These are phyloP conservation scores for Lasioglossum zephyrum DNA, from an alignment of 2,888 invertebrate species.

Conservation along the genomic window DNA sequence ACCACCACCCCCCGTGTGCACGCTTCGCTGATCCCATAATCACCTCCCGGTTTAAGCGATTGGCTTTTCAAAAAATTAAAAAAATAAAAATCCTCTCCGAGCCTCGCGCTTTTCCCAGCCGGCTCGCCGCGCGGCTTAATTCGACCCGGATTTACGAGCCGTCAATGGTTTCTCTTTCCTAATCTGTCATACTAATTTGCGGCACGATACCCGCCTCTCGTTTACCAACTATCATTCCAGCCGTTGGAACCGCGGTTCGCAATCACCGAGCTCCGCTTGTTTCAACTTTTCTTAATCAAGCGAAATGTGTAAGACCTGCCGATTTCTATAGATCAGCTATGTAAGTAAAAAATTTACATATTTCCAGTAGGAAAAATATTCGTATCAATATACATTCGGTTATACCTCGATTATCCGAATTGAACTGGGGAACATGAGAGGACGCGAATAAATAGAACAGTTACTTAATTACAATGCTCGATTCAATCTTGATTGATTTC, in stretches of 20 bases:
- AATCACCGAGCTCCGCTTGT: neutral
- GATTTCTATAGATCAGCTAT: neutral
- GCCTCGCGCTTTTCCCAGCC: neutral
- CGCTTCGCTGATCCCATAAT: constrained; percentile 60
- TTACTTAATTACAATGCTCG: neutral
- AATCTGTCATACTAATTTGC: constrained; percentile 14
- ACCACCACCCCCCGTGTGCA: neutral
- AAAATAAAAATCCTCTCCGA: constrained; percentile 21
- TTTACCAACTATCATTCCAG: neutral
- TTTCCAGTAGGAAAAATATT: neutral
- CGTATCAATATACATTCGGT: neutral
- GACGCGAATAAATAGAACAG: neutral
- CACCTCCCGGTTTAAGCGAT: constrained; percentile 57
- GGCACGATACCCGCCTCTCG: neutral
- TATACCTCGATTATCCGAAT: neutral
- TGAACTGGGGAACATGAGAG: neutral
- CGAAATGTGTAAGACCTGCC: neutral
- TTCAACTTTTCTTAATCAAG: neutral
- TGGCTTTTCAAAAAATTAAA: constrained; percentile 55
- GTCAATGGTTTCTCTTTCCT: neutral
- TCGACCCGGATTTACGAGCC: constrained; percentile 8
- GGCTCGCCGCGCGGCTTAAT: constrained; percentile 12
- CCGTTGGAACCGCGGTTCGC: neutral
- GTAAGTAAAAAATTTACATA: neutral
- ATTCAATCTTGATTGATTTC: neutral